Percentiles rank a stretch among this genome's conserved stretches.
Evolutionary conservation across 2,113 vertebrate genomes (phyloP).

Genomic region (Empidonax alnorum): DNA sequence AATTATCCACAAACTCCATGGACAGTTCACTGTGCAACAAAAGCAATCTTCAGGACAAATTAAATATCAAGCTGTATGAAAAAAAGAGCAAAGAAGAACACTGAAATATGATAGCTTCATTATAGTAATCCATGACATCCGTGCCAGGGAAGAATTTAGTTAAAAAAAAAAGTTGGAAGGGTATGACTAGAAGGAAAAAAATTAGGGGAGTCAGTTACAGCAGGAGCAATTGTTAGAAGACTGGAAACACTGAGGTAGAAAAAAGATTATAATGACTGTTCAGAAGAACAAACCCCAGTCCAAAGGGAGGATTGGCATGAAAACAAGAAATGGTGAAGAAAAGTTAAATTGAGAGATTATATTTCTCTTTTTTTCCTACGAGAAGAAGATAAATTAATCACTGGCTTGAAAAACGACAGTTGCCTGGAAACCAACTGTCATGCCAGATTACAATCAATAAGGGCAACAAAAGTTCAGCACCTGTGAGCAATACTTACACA

Average conservation of each 20-base stretch:
- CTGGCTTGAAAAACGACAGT: neutral
- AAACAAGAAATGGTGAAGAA: neutral
- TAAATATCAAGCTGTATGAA: neutral
- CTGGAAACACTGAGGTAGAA: neutral
- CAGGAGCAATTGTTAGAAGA: neutral
- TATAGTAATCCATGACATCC: neutral
- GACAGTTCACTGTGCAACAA: neutral
- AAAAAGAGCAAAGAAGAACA: neutral
- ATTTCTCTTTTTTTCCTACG: neutral
- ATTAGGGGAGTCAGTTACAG: neutral
- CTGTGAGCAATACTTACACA: neutral
- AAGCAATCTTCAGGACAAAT: neutral
- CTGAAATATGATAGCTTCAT: neutral
- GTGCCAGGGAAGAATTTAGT: neutral
- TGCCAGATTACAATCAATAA: neutral
- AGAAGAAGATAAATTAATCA: constrained; percentile 5
- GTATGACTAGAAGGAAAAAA: neutral
- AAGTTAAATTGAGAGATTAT: neutral
- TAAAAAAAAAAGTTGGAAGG: neutral
- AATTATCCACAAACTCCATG: constrained; percentile 5
- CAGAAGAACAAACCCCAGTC: neutral
- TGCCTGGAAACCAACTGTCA: constrained; percentile 2
- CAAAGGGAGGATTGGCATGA: neutral
- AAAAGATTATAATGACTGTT: neutral
- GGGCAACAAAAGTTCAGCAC: neutral